These are phyloP conservation scores for Timandra comae DNA, from an alignment of 2,888 invertebrate species.

Conservation along the genomic window DNA sequence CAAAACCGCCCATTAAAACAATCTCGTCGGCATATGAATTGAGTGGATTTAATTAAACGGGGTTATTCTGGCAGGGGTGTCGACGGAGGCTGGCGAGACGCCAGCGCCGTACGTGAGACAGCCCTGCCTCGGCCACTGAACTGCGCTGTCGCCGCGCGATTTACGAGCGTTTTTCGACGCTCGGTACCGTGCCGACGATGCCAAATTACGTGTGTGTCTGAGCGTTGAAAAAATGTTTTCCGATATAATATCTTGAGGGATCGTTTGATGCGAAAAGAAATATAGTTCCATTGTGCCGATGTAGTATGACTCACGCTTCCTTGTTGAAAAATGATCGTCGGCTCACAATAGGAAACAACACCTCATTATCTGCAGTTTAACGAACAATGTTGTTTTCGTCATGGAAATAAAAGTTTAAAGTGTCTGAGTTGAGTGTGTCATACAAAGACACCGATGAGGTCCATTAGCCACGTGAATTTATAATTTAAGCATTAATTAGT, in stretches of 20 bases:
- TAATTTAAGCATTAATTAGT: conserved; percentile 1
- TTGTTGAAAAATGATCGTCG: no score
- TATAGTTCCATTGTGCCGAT: neutral
- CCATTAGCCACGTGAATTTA: no score
- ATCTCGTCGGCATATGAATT: conserved; percentile 20
- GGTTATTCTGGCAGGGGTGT: conserved; percentile 4
- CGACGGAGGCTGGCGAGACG: conserved; percentile 8
- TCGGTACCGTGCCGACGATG: neutral
- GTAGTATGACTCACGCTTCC: no score
- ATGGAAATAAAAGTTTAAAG: no score
- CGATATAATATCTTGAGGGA: neutral
- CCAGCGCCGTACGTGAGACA: neutral
- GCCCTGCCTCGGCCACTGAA: conserved; percentile 1
- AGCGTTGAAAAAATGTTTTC: neutral
- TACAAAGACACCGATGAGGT: no score
- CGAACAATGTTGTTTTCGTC: no score
- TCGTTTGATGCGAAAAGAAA: neutral
- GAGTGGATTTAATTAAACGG: conserved; percentile 28
- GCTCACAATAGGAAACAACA: no score
- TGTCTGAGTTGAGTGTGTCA: no score
- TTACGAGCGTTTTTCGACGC: conserved; percentile 5
- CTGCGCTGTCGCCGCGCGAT: conserved; percentile 7
- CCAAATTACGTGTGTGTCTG: conserved; percentile 1
- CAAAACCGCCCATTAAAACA: conserved; percentile 10
- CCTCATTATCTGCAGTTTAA: no score